These are phyloP conservation scores for Ardeotis arabs DNA, from an alignment of 2,113 vertebrate species.

Conservation along the genomic window DNA sequence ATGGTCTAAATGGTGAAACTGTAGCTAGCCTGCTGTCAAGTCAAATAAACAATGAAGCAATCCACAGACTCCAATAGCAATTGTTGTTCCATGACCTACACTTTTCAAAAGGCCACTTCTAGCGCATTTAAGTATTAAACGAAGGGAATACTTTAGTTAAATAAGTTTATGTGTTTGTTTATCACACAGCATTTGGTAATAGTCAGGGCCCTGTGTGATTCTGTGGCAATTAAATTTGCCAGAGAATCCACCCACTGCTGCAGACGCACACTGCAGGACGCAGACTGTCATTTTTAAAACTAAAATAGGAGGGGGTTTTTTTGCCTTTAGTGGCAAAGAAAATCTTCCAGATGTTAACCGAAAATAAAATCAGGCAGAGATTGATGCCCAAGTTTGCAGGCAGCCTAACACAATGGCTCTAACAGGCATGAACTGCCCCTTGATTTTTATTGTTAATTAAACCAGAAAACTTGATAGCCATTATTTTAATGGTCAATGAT, in stretches of 20 bases:
- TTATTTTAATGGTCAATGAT: neutral
- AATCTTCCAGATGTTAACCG: conserved; percentile 13
- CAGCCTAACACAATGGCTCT: neutral
- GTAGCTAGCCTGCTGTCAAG: conserved; percentile 3
- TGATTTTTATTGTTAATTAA: neutral
- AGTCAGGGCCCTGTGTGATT: neutral
- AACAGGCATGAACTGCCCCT: neutral
- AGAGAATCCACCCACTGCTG: conserved; percentile 44
- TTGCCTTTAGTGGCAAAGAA: neutral
- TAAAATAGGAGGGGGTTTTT: neutral
- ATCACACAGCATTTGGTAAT: conserved; percentile 22
- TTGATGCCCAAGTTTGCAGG: neutral
- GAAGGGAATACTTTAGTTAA: conserved; percentile 15
- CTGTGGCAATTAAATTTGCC: conserved; percentile 37
- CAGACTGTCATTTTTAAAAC: conserved; percentile 21
- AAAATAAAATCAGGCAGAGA: neutral
- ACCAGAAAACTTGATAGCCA: neutral
- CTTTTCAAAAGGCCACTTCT: conserved; percentile 3
- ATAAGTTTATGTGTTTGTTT: conserved; percentile 33
- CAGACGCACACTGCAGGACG: neutral
- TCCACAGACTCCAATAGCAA: neutral
- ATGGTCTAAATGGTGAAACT: neutral
- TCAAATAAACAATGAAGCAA: conserved; percentile 19
- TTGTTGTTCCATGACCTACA: neutral
- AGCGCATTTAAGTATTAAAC: neutral